These are phyloP conservation scores for Meleagris gallopavo DNA, from an alignment of 2,113 vertebrate genomes.

Conservation along the genomic window DNA sequence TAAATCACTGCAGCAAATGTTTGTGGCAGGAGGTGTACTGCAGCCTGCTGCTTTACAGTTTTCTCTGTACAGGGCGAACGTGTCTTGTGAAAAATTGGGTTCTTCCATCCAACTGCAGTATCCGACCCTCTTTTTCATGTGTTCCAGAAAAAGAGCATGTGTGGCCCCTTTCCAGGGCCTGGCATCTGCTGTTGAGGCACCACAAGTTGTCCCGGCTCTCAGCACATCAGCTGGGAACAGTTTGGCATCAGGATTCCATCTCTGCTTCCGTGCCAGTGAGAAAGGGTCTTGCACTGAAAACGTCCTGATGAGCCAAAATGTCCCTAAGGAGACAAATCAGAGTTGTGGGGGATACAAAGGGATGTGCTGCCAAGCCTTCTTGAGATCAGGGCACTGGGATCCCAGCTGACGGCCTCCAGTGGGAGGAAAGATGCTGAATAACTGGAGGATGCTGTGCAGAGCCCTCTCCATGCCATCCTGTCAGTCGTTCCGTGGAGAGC, in stretches of 20 bases:
- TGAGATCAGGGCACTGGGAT: not conserved
- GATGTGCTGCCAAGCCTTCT: not conserved
- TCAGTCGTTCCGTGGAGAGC: not conserved
- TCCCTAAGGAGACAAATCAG: not conserved
- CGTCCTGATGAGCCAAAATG: not conserved
- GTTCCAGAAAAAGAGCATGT: not conserved
- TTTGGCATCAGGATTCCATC: not conserved
- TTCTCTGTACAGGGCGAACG: not conserved
- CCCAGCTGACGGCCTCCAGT: not conserved
- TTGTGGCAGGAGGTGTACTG: not conserved
- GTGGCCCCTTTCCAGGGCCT: not conserved
- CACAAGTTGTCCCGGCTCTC: not conserved
- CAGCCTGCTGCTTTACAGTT: not conserved
- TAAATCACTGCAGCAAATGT: not conserved
- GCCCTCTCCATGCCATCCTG: not conserved
- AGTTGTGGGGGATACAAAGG: accelerated
- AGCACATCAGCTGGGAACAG: not conserved
- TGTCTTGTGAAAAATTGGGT: not conserved
- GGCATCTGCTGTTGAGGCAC: not conserved
- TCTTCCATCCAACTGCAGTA: not conserved
- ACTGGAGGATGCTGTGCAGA: not conserved
- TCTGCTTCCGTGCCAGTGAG: not conserved
- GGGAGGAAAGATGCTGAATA: not conserved
- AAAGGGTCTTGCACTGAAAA: not conserved
- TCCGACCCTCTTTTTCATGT: not conserved